Conservation (phyloP, 2,797 vertebrate genomes). For the Enteromius radiatus region DNA sequence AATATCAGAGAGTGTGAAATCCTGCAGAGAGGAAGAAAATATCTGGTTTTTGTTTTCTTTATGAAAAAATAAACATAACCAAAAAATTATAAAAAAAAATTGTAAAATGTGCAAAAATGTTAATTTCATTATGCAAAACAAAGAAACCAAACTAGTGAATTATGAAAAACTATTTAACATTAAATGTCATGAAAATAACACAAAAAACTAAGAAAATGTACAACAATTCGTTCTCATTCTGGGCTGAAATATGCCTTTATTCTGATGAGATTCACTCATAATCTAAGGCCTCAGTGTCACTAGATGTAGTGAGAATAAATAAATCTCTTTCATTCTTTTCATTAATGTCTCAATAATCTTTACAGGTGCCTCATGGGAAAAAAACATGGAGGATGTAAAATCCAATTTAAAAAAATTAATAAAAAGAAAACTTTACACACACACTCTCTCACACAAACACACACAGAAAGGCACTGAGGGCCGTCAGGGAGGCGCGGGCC, state of each 20-base stretch:
- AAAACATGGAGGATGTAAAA: background rate
- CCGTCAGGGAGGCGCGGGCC: conserved; percentile 60
- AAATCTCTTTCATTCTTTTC: background rate
- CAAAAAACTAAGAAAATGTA: background rate
- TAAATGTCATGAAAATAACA: background rate
- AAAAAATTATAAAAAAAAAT: no score
- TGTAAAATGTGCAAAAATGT: no score
- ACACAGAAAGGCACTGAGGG: conserved; percentile 54
- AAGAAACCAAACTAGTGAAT: no score
- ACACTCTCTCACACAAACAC: background rate
- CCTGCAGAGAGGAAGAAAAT: no score
- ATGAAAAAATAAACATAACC: no score
- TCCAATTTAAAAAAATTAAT: background rate
- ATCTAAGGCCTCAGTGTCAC: conserved; percentile 1
- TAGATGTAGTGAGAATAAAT: background rate
- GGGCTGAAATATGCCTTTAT: background rate
- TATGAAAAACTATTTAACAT: background rate
- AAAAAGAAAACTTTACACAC: background rate
- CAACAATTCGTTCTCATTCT: background rate
- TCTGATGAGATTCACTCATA: background rate
- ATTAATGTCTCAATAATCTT: background rate
- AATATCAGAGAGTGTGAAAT: no score
- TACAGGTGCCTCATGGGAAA: background rate
- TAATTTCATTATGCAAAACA: no score
- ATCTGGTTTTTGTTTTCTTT: no score